A percentile compares a stretch with the other conserved stretches of the same genome.
Conservation (phyloP, 2,888 invertebrate genomes). For the Chrysodeixis includens region DNA sequence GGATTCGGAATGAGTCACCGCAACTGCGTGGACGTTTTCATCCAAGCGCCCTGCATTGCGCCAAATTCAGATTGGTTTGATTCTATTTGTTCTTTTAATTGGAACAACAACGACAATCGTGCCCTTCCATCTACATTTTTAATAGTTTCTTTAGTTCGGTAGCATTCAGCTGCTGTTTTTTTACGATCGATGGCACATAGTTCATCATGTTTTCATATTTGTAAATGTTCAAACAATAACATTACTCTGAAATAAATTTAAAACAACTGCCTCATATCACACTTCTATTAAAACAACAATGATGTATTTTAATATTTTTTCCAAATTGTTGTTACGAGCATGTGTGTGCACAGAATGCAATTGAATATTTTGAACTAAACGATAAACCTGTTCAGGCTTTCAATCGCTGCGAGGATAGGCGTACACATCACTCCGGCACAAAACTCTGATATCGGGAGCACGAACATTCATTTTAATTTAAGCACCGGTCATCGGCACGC, state of each 20-base stretch:
- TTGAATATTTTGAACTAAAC: slow-evolving; percentile 74
- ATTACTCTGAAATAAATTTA: slow-evolving; percentile 32
- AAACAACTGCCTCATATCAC: slow-evolving; percentile 54
- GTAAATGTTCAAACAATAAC: slow-evolving; percentile 53
- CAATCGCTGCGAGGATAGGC: slow-evolving; percentile 80
- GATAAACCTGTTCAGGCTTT: slow-evolving; percentile 82
- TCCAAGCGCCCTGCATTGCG: slow-evolving; percentile 85
- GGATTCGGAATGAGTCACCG: slow-evolving; percentile 79
- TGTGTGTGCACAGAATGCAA: slow-evolving; percentile 52
- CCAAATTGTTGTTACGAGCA: slow-evolving; percentile 46
- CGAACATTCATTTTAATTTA: slow-evolving; percentile 47
- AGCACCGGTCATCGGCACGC: slow-evolving; percentile 59
- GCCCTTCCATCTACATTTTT: slow-evolving; percentile 55
- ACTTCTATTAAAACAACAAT: slow-evolving; percentile 23
- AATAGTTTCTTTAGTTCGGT: slow-evolving; percentile 30
- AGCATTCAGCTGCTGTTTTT: slow-evolving; percentile 24
- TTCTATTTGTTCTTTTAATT: slow-evolving; percentile 81
- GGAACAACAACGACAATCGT: slow-evolving; percentile 68
- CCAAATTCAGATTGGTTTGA: slow-evolving; percentile 81
- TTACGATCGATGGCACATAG: slow-evolving; percentile 17
- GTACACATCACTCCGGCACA: slow-evolving; percentile 84
- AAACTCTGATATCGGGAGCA: slow-evolving; percentile 58
- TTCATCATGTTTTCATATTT: slow-evolving; percentile 33
- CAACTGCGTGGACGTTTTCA: slow-evolving; percentile 77
- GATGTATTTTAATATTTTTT: slow-evolving; percentile 53